A percentile compares a stretch with the other conserved stretches of the same genome.
phyloP scores from a whole-genome alignment of 2,113 vertebrate genomes.

The Brachyistius frenatus region DNA sequence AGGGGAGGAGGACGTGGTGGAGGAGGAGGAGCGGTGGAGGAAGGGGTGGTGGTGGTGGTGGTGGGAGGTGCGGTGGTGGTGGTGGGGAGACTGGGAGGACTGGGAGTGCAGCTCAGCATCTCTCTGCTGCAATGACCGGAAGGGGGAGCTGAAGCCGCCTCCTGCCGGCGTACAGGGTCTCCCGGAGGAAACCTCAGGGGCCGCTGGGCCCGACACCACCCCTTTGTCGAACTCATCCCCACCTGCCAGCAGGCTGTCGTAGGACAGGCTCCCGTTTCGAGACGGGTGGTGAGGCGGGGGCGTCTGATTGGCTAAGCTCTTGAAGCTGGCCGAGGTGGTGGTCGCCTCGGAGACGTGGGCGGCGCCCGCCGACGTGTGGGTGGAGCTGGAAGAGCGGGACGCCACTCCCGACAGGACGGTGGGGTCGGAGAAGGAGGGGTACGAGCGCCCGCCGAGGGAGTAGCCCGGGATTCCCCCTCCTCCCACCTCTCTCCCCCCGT shows the following conservation, averaged over 20 bases:
- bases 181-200: slow-evolving; percentile 76
- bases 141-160: slow-evolving; percentile 90
- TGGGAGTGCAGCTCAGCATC: slow-evolving; percentile 87
- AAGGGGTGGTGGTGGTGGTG: slow-evolving; percentile 69
- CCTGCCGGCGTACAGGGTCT: slow-evolving; percentile 78
- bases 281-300: slow-evolving; percentile 77
- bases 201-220: slow-evolving; percentile 42
- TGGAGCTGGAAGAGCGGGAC: slow-evolving; percentile 92
- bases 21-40: slow-evolving; percentile 81
- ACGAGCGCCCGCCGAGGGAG: slow-evolving; percentile 82
- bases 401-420: slow-evolving; percentile 84
- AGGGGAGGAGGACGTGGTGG: slow-evolving; percentile 81
- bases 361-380: slow-evolving; percentile 80
- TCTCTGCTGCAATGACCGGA: slow-evolving; percentile 89
- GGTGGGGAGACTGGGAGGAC: slow-evolving; percentile 68
- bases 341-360: slow-evolving; percentile 88
- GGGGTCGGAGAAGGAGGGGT: slow-evolving; percentile 88
- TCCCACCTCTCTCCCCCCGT: slow-evolving; percentile 48
- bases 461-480: slow-evolving; percentile 79
- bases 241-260: slow-evolving; percentile 91
- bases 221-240: slow-evolving; percentile 90
- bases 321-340: slow-evolving; percentile 93
- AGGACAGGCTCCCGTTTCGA: slow-evolving; percentile 93
- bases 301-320: slow-evolving; percentile 95
- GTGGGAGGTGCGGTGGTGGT: slow-evolving; percentile 71